These are phyloP conservation scores for Melitaea cinxia DNA, from an alignment of 1,140 invertebrate genomes.

Conservation along the genomic window DNA sequence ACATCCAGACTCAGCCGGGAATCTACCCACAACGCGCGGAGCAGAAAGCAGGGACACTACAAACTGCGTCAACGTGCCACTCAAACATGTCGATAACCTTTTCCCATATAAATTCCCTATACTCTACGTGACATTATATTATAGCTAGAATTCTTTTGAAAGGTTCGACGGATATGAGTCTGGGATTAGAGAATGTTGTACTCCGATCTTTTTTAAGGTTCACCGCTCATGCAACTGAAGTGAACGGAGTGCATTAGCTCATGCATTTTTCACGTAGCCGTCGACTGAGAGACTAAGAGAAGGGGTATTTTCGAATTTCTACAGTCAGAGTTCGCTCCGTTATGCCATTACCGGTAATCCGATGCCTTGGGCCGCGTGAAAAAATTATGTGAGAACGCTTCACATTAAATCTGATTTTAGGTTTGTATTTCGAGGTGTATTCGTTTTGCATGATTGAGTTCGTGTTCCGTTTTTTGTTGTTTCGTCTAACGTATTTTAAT, in stretches of 20 bases:
- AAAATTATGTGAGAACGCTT: not conserved
- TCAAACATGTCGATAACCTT: too few relatives aligned
- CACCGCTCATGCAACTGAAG: slow-evolving; percentile 14
- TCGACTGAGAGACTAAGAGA: slow-evolving; percentile 23
- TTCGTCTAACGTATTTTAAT: too few relatives aligned
- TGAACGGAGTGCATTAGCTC: slow-evolving; percentile 29
- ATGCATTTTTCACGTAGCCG: slow-evolving; percentile 33
- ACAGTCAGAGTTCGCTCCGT: slow-evolving; percentile 17
- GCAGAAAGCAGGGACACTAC: too few relatives aligned
- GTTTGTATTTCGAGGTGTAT: not conserved
- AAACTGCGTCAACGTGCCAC: too few relatives aligned
- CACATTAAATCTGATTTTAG: not conserved
- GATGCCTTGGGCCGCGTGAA: not conserved
- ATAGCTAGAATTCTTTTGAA: too few relatives aligned
- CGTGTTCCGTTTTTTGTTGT: not conserved
- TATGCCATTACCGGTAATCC: slow-evolving; percentile 12
- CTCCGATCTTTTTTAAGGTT: slow-evolving; percentile 17
- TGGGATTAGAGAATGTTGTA: slow-evolving; percentile 1
- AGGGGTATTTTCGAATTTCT: slow-evolving; percentile 26
- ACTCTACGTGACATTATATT: too few relatives aligned
- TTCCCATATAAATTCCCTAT: too few relatives aligned
- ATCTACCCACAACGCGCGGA: too few relatives aligned
- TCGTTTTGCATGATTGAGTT: not conserved
- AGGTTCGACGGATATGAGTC: not conserved
- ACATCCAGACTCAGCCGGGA: too few relatives aligned